Conservation (phyloP, 2,888 invertebrate genomes). For the Idaea biselata region DNA sequence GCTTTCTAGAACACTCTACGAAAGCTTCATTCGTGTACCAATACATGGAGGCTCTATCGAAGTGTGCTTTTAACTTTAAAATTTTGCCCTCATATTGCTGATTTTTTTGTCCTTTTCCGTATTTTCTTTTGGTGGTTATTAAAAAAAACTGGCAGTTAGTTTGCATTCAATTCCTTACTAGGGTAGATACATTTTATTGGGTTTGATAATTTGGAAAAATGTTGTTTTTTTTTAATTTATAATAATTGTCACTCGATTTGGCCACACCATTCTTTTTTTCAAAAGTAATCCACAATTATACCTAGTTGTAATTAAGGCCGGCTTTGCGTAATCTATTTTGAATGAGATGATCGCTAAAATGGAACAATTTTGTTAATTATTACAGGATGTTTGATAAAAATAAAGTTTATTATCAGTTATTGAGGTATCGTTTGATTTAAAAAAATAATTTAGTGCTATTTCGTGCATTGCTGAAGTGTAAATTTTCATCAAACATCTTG, state of each 20-base stretch:
- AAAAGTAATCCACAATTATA: slow-evolving; percentile 48
- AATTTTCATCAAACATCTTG: slow-evolving; percentile 69
- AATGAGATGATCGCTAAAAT: slow-evolving; percentile 56
- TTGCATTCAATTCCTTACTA: slow-evolving; percentile 73
- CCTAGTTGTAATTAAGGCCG: slow-evolving; percentile 69
- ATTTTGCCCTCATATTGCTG: slow-evolving; percentile 20
- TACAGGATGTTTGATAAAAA: slow-evolving; percentile 73
- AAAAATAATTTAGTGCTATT: slow-evolving; percentile 40
- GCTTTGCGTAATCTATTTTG: slow-evolving; percentile 72
- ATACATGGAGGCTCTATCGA: slow-evolving; percentile 25
- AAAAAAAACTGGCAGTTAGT: slow-evolving; percentile 75
- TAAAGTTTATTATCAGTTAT: slow-evolving; percentile 48
- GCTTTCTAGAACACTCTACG: slow-evolving; percentile 30
- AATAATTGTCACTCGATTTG: slow-evolving; percentile 18
- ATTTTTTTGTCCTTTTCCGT: slow-evolving; percentile 50
- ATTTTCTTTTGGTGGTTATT: slow-evolving; percentile 49
- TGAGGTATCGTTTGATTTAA: slow-evolving; percentile 51
- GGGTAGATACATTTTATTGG: slow-evolving; percentile 33
- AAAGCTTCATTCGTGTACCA: slow-evolving; percentile 26
- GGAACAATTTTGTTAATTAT: slow-evolving; percentile 53
- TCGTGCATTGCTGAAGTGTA: slow-evolving; percentile 36
- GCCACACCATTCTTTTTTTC: slow-evolving; percentile 39
- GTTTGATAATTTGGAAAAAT: slow-evolving; percentile 11
- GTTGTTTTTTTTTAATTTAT: slow-evolving; percentile 10
- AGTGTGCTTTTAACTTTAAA: slow-evolving; percentile 24